Conservation (phyloP, 2,888 invertebrate genomes). For the Lottia scabra region DNA sequence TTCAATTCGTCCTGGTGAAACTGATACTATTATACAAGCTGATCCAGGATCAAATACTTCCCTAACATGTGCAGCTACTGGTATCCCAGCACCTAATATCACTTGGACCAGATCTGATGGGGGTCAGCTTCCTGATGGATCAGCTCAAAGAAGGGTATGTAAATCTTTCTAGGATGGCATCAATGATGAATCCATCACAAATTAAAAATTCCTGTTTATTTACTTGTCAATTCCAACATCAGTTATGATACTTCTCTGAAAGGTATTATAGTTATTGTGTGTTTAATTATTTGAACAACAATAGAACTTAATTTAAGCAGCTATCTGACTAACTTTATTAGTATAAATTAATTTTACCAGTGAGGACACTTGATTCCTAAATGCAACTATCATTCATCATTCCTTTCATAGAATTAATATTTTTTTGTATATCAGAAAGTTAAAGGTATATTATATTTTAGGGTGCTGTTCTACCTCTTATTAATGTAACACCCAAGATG, state of each 20-base stretch:
- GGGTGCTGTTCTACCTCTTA: conserved; percentile 45
- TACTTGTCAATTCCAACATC: too few species aligned
- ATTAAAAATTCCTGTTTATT: too few species aligned
- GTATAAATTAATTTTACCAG: too few species aligned
- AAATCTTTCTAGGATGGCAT: background rate
- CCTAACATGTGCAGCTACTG: conserved; percentile 60
- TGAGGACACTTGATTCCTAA: too few species aligned
- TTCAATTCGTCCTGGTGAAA: conserved; percentile 47
- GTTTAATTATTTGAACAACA: too few species aligned
- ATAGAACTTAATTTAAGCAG: too few species aligned
- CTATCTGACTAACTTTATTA: too few species aligned
- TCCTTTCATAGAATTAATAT: background rate
- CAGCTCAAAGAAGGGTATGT: conserved; percentile 34
- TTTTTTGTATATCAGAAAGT: too few species aligned
- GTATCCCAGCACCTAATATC: conserved; percentile 65
- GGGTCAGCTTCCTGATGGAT: conserved; percentile 45
- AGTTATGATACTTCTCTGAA: too few species aligned
- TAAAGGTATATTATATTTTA: conserved; percentile 30
- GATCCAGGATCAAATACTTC: conserved; percentile 45
- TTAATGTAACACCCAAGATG: conserved; percentile 45
- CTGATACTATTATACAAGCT: conserved; percentile 54
- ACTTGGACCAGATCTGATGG: conserved; percentile 68
- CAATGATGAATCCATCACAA: too few species aligned
- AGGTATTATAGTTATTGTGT: too few species aligned
- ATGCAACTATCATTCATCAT: too few species aligned